Base-by-base conservation (phyloP, 2,888 invertebrate species). In the Melinopterus prodromus region DNA sequence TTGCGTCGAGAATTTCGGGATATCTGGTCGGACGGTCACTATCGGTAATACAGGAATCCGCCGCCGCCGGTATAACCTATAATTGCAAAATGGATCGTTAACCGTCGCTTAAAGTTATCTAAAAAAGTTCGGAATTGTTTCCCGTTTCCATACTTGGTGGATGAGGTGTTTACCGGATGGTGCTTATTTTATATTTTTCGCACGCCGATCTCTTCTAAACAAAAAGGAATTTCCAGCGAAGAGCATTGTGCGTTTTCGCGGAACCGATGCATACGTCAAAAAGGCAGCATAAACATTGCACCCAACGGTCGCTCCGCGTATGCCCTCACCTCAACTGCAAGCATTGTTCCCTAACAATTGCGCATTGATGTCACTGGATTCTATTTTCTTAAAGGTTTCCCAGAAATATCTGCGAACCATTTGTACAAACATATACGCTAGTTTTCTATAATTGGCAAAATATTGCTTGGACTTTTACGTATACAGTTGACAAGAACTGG, bases 181-280 rank as follows among this genome's bases (percentile, higher is more conserved):
- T 53, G 53, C 53, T 53, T 53, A 53, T 53, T 53, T 53, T 9
- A 12, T 53, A 53, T 53, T 53, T 53, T 53, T 53, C 12, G 53
- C 53, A 53, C 12, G 53, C 53, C 1, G 53, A 53, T 53, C 53
- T 53, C 53, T 53, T 6, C 53, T 53, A 12, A 53, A 53, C 53
- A 53, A 53, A 53, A 53, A 53, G 53, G 53, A 53, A 53, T 53
- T 53, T 53, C 53, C 53, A 53, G 53, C 7, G 53, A 53, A 53
- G 53, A 53, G 53, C 53, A 53, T 53, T 53, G 53, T 53, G 53
- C 53, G 53, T 53, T 53, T 53, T 53, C 53, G 53, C 53, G 53
- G 53, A 53, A 53, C 53, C 53, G 7, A 53, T 53, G 53, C 53
- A 53, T 53, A 53, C 53, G 53, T 53, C 53, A 53, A 53, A 53